Conservation (phyloP, 2,113 vertebrate genomes). For the Naja naja region DNA sequence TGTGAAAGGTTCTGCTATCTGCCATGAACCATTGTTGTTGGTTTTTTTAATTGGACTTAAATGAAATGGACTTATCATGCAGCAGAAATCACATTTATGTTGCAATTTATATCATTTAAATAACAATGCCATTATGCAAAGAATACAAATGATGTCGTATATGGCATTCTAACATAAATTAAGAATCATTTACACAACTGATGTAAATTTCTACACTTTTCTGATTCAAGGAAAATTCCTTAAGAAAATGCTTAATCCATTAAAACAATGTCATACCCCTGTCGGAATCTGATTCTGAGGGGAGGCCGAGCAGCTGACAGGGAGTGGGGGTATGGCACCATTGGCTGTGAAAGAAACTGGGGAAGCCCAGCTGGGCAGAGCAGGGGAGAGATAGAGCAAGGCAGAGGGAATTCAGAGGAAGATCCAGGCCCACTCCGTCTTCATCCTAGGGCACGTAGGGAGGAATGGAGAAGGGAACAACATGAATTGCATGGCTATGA, state of each 20-base stretch:
- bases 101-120: neutral
- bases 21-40: neutral
- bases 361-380: too few species aligned
- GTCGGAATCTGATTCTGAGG: too few species aligned
- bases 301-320: too few species aligned
- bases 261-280: neutral
- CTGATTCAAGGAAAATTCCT: neutral
- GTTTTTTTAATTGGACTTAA: neutral
- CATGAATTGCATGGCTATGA: too few species aligned
- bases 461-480: too few species aligned
- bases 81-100: neutral
- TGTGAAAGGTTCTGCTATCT: neutral
- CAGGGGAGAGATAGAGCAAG: too few species aligned
- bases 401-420: too few species aligned
- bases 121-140: neutral
- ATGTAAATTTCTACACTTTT: neutral
- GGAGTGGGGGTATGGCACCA: too few species aligned
- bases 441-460: too few species aligned
- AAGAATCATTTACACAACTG: neutral
- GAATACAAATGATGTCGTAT: neutral
- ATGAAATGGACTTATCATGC: neutral
- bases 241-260: neutral
- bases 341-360: too few species aligned
- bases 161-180: neutral
- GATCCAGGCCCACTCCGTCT: too few species aligned